Evolutionary conservation across 2,888 invertebrate species (phyloP).

Genomic region (Trichogramma evanescens): DNA sequence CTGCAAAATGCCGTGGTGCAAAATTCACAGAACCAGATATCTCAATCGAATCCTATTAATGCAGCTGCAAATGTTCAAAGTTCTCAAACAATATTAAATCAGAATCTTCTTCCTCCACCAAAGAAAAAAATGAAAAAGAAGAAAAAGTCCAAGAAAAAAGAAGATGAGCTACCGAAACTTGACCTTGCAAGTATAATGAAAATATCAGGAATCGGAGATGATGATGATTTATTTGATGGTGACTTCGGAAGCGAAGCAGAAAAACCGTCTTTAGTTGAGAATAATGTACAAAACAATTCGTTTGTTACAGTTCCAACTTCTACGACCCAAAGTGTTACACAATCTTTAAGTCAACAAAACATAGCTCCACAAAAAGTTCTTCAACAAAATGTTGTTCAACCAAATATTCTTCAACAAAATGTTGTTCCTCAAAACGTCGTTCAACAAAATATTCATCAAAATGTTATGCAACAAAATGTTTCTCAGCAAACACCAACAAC

Average conservation of each 20-base stretch:
- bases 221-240: constrained; percentile 54
- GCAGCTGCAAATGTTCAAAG: constrained; percentile 31
- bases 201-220: constrained; percentile 64
- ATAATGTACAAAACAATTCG: constrained; percentile 27
- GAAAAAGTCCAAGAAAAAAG: constrained; percentile 51
- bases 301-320: constrained; percentile 17
- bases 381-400: constrained; percentile 25
- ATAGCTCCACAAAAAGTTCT: not conserved
- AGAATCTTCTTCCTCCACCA: constrained; percentile 47
- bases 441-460: not conserved
- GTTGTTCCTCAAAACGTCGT: constrained; percentile 20
- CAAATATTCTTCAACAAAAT: constrained; percentile 22
- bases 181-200: constrained; percentile 70
- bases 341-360: constrained; percentile 2
- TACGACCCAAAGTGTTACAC: not conserved
- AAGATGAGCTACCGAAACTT: constrained; percentile 51
- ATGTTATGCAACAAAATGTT: constrained; percentile 5
- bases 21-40: constrained; percentile 42
- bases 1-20: constrained; percentile 46
- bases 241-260: constrained; percentile 38
- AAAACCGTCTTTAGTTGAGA: constrained; percentile 28
- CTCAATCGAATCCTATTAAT: constrained; percentile 33
- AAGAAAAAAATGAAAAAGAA: constrained; percentile 53
- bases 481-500: constrained; percentile 25
- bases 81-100: constrained; percentile 39